Evolutionary conservation across 2,797 vertebrate genomes (phyloP).

Genomic region (Catamblyrhynchus diadema): DNA sequence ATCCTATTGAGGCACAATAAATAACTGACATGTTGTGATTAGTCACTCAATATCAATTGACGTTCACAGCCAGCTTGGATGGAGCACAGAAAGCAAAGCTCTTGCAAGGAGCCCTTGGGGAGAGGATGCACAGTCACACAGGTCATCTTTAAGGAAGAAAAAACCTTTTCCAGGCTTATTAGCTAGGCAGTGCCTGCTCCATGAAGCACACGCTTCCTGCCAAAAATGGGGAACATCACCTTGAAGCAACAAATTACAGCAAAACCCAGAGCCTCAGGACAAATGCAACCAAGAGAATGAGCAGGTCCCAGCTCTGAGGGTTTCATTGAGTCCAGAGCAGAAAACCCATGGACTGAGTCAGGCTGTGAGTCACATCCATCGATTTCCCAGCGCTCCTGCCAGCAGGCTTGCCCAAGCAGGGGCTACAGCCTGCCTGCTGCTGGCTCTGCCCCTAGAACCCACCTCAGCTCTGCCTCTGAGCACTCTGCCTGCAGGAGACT

Average conservation of each 20-base stretch:
- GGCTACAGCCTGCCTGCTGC: neutral
- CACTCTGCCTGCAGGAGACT: fast-evolving
- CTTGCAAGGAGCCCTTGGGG: neutral
- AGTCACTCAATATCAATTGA: neutral
- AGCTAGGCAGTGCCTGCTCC: neutral
- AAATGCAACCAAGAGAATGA: fast-evolving
- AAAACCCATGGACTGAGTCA: neutral
- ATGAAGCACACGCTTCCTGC: fast-evolving
- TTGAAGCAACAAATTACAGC: neutral
- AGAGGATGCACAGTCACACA: neutral
- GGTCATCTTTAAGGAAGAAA: neutral
- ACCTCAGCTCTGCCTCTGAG: fast-evolving
- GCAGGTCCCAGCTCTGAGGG: neutral
- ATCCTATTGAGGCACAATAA: neutral
- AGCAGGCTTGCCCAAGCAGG: neutral
- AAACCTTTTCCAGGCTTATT: neutral
- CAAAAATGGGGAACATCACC: neutral
- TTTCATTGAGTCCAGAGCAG: neutral
- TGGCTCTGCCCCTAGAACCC: neutral
- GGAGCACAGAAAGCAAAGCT: neutral
- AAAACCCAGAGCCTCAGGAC: neutral
- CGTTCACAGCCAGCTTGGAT: neutral
- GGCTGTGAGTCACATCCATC: neutral
- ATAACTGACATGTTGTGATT: neutral
- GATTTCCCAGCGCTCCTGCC: neutral